phyloP scores from a whole-genome alignment of 2,113 vertebrate species.

The Scomber scombrus region DNA sequence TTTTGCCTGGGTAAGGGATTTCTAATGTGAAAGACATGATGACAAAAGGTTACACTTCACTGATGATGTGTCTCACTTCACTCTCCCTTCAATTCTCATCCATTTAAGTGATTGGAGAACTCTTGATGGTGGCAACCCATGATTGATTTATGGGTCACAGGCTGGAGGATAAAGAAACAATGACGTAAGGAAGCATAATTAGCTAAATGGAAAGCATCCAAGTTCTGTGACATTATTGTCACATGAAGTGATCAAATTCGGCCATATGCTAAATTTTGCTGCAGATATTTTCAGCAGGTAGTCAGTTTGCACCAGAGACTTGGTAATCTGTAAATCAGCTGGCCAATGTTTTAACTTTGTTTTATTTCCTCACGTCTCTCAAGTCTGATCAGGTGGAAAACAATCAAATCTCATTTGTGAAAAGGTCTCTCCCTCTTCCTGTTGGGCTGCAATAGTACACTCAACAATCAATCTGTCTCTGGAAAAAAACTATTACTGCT shows the following conservation, averaged over 20 bases:
- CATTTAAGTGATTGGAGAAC: background rate
- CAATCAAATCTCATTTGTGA: slow-evolving; percentile 21
- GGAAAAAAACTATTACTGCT: slow-evolving; percentile 4
- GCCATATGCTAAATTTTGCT: background rate
- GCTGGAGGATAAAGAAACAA: background rate
- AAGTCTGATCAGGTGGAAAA: background rate
- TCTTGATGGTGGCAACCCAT: background rate
- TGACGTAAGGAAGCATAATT: background rate
- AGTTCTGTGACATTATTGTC: background rate
- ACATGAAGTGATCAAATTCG: background rate
- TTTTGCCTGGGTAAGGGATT: no score
- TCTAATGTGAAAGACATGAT: background rate
- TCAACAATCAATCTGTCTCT: slow-evolving; percentile 16
- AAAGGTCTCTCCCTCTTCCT: background rate
- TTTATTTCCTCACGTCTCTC: background rate
- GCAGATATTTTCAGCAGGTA: background rate
- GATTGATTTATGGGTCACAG: background rate
- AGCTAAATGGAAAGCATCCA: background rate
- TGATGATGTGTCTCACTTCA: background rate
- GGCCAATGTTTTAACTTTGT: background rate
- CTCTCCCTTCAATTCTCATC: background rate
- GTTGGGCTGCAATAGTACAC: slow-evolving; percentile 18
- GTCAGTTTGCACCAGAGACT: background rate
- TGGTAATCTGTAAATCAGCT: background rate
- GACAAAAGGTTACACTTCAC: background rate